A percentile compares a stretch with the other conserved stretches of the same genome.
These are phyloP conservation scores for Sebastes flavidus DNA, from an alignment of 2,797 vertebrate species.

Conservation along the genomic window DNA sequence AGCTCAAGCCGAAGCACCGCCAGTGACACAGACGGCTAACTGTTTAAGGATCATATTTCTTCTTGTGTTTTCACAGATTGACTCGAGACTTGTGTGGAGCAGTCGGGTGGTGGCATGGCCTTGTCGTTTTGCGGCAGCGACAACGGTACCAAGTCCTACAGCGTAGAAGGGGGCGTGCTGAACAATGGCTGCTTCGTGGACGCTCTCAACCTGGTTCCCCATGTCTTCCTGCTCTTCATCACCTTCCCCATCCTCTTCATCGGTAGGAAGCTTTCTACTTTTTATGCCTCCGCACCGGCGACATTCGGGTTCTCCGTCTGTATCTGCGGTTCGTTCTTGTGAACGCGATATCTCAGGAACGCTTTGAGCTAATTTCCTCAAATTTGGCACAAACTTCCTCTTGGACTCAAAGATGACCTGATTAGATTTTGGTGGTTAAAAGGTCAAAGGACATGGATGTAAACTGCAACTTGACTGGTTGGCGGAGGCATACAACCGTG, in stretches of 20 bases:
- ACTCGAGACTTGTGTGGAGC: slow-evolving; percentile 39
- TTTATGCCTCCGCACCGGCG: background rate
- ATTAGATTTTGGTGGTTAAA: too few relatives aligned
- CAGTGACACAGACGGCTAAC: background rate
- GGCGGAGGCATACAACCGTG: too few relatives aligned
- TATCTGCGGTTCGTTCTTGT: too few relatives aligned
- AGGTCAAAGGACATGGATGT: too few relatives aligned
- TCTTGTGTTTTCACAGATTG: slow-evolving; percentile 17
- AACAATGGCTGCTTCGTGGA: slow-evolving; percentile 97
- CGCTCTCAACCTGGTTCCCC: slow-evolving; percentile 96
- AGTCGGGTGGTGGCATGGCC: slow-evolving; percentile 77
- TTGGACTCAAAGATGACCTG: too few relatives aligned
- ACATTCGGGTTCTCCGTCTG: too few relatives aligned
- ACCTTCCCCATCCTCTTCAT: slow-evolving; percentile 99
- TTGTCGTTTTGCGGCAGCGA: slow-evolving; percentile 92
- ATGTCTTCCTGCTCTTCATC: slow-evolving; percentile 97
- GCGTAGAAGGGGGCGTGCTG: slow-evolving; percentile 86
- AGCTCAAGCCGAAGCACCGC: background rate
- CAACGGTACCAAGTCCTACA: slow-evolving; percentile 81
- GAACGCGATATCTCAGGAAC: too few relatives aligned
- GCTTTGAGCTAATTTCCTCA: too few relatives aligned
- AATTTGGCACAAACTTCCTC: too few relatives aligned
- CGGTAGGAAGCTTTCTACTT: slow-evolving; percentile 81
- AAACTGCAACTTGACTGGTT: too few relatives aligned
- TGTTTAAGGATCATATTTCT: too few relatives aligned